phyloP scores from a whole-genome alignment of 2,888 invertebrate genomes.

The Malacosoma neustria region DNA sequence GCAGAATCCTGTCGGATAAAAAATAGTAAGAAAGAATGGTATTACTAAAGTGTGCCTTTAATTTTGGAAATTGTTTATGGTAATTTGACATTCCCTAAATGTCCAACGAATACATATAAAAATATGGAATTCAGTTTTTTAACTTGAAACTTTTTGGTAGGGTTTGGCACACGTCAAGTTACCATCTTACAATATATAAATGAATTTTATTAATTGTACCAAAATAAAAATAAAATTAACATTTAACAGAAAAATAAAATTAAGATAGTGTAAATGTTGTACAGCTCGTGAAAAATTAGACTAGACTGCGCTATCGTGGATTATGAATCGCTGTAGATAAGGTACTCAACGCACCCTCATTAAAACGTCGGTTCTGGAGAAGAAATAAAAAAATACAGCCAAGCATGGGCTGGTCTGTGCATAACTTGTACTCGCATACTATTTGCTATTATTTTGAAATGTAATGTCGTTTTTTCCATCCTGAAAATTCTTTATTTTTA shows the following conservation, averaged over 20 bases:
- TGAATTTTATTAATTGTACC: slow-evolving; percentile 7
- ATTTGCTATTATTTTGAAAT: too few species aligned
- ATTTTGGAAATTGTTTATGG: too few species aligned
- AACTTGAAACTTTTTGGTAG: slow-evolving; percentile 6
- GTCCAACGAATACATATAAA: not conserved
- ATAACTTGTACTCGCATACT: too few species aligned
- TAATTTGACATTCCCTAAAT: too few species aligned
- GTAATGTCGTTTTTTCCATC: too few species aligned
- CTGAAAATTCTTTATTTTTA: too few species aligned
- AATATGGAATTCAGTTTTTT: not conserved
- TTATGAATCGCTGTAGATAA: slow-evolving; percentile 51
- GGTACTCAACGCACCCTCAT: slow-evolving; percentile 49
- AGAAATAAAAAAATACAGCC: slow-evolving; percentile 20
- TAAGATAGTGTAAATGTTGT: not conserved
- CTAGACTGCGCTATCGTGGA: slow-evolving; percentile 32
- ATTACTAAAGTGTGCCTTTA: too few species aligned
- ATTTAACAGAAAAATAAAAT: slow-evolving; percentile 4
- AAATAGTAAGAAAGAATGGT: too few species aligned
- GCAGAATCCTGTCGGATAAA: too few species aligned
- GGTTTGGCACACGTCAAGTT: too few species aligned
- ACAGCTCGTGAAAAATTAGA: slow-evolving; percentile 29
- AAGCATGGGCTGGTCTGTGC: not conserved
- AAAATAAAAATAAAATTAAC: slow-evolving; percentile 8
- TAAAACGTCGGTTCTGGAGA: slow-evolving; percentile 34
- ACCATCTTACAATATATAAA: slow-evolving; percentile 18